Base-by-base conservation (phyloP, 37 sponge, comb jelly and placozoan species). In the Haliclona indistincta region DNA sequence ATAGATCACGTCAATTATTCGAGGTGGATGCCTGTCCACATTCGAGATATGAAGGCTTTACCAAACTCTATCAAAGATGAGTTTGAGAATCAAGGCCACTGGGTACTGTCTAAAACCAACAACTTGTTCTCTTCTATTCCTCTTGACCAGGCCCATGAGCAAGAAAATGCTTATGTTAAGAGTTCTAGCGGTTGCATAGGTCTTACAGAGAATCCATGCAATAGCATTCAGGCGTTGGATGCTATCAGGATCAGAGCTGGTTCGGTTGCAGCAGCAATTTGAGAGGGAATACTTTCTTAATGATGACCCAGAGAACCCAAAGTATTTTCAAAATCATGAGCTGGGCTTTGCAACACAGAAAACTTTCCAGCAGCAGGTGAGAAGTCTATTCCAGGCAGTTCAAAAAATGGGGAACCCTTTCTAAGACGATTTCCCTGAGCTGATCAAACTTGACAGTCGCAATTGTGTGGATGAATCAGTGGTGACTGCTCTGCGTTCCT, bases 11-110 rank as follows among this genome's bases (percentile, higher is more conserved):
- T 66, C 40, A 66, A 66, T 22, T 66, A 66, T 30, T 7, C 68
- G 36, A n/a, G 68, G 40, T 66, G 68, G 68, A 66, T 37, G 42
- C 68, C 68, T 38, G 30, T 66, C 11, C 68, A 68, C 47, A 68
- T 68, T 32, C 19, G 70, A 32, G 70, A 41, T 38, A 41, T 68
- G 70, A 68, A 68, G 70, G 28, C 23, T 32, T 43, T 68, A 23
- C 70, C 70, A 33, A 47, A 68, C 30, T 33, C 70, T n/a, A n/a
- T n/a, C n/a, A n/a, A n/a, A n/a, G n/a, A n/a, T n/a, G n/a, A n/a
- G n/a, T n/a, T n/a, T n/a, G 32, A 68, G 19, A 44, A 41, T 43
- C 19, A 32, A 33, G 32, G 38, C 11, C 70, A 43, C 47, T 40
- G 70, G 70, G 70, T 68, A 15, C 44, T 68, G 33, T 68, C 47